Evolutionary conservation across 2,797 vertebrate species (phyloP).

Genomic region (Oreonectes daqikongensis): DNA sequence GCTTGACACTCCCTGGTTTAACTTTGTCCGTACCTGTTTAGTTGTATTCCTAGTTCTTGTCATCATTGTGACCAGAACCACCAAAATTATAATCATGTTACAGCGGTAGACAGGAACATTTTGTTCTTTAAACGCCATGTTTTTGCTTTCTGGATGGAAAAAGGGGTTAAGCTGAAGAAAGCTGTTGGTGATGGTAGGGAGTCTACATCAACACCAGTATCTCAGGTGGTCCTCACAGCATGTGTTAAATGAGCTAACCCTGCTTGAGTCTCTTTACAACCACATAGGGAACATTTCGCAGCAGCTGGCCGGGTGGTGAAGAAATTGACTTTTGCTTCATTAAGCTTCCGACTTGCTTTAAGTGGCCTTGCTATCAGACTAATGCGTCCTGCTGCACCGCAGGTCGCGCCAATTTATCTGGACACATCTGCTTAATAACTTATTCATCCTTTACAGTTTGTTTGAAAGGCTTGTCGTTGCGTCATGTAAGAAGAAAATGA

Average conservation of each 20-base stretch:
- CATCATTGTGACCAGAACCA: constrained; percentile 10
- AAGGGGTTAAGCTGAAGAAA: constrained; percentile 16
- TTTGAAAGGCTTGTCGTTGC: constrained; percentile 8
- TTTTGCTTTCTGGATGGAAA: constrained; percentile 29
- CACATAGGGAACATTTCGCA: constrained; percentile 56
- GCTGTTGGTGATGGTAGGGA: constrained; percentile 11
- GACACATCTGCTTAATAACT: constrained; percentile 51
- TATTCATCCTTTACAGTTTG: constrained; percentile 27
- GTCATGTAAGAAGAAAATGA: background rate
- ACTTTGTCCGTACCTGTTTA: background rate
- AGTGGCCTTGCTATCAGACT: constrained; percentile 23
- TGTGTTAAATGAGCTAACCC: constrained; percentile 65
- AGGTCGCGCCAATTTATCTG: constrained; percentile 53
- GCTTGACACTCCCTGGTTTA: background rate
- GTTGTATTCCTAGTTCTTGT: background rate
- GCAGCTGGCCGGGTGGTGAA: constrained; percentile 67
- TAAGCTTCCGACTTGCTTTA: background rate
- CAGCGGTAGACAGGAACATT: constrained; percentile 28
- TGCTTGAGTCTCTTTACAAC: constrained; percentile 53
- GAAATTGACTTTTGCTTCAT: constrained; percentile 58
- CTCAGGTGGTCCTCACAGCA: constrained; percentile 18
- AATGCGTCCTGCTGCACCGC: constrained; percentile 2
- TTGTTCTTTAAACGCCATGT: constrained; percentile 7
- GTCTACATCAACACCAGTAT: constrained; percentile 59
- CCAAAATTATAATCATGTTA: background rate